phyloP scores from a whole-genome alignment of 2,888 invertebrate genomes.

The Litoditis marina region DNA sequence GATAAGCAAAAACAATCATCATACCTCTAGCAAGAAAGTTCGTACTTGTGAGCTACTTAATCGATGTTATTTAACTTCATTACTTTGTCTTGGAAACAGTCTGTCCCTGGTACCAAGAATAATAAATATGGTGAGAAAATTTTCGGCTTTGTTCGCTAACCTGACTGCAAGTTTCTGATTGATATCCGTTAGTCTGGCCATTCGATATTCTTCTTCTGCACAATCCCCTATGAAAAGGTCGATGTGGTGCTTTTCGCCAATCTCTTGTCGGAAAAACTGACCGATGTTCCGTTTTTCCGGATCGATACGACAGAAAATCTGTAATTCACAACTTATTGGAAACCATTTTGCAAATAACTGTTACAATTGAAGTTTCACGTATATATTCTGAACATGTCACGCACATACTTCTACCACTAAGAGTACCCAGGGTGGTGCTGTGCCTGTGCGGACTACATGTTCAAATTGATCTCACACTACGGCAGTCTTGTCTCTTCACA shows the following conservation, averaged over 20 bases:
- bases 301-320: constrained; percentile 59
- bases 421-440: too few species aligned
- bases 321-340: background rate
- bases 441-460: too few species aligned
- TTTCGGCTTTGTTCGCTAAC: background rate
- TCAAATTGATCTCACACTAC: too few species aligned
- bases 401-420: too few species aligned
- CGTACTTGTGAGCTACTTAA: too few species aligned
- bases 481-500: too few species aligned
- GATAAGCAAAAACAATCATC: too few species aligned
- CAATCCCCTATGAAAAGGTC: constrained; percentile 61
- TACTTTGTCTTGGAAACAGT: too few species aligned
- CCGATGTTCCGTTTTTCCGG: constrained; percentile 59
- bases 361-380: too few species aligned
- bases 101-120: background rate
- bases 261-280: constrained; percentile 55
- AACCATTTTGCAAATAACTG: too few species aligned
- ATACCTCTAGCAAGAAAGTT: background rate
- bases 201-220: constrained; percentile 48
- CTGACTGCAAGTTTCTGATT: constrained; percentile 13
- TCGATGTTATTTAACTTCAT: too few species aligned
- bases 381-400: too few species aligned
- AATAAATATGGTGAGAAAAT: background rate
- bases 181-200: constrained; percentile 37
- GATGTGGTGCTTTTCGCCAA: constrained; percentile 33